These are phyloP conservation scores for Microhierax caerulescens DNA, from an alignment of 2,797 vertebrate species.

Conservation along the genomic window DNA sequence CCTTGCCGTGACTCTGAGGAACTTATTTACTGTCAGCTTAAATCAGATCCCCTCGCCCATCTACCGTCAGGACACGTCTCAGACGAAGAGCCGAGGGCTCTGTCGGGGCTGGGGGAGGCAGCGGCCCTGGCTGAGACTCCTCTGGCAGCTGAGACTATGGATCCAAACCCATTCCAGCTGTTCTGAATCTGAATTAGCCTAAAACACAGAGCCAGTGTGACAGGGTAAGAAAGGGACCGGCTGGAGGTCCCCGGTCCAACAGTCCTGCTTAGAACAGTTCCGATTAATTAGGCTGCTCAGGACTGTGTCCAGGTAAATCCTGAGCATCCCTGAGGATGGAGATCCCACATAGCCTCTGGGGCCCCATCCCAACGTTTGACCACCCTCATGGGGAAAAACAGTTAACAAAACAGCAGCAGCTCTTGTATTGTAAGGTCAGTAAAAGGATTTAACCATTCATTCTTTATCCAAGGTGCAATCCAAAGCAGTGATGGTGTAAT, in stretches of 20 bases:
- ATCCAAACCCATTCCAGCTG: background rate
- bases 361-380: background rate
- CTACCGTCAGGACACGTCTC: background rate
- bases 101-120: background rate
- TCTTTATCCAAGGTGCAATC: background rate
- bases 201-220: background rate
- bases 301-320: background rate
- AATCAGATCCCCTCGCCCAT: background rate
- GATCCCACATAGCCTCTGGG: background rate
- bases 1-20: background rate
- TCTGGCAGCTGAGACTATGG: background rate
- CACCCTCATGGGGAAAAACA: rapidly evolving
- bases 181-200: background rate
- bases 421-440: background rate
- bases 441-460: background rate
- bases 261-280: background rate
- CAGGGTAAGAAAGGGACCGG: background rate
- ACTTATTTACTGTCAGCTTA: background rate
- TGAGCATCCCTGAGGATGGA: background rate
- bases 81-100: background rate
- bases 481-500: background rate
- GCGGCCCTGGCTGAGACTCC: background rate
- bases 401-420: background rate
- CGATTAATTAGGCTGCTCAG: background rate
- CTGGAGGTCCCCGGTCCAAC: background rate